Conservation (phyloP, 1,140 invertebrate genomes). For the Drosophila athabasca region DNA sequence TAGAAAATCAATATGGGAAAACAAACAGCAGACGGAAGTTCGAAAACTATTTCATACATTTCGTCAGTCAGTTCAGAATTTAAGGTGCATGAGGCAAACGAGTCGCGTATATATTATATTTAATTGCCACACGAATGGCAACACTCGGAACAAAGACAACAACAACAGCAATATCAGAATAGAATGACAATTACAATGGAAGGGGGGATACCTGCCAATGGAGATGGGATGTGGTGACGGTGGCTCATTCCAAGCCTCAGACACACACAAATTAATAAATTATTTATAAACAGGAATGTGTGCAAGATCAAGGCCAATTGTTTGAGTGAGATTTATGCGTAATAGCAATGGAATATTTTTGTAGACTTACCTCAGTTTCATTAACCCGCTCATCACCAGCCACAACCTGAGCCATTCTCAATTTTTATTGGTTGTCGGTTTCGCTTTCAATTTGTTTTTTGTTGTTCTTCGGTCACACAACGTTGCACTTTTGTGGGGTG, state of each 20-base stretch:
- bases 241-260: neutral
- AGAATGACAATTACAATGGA: slow-evolving; percentile 25
- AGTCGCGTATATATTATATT: slow-evolving; percentile 21
- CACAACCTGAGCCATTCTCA: slow-evolving; percentile 43
- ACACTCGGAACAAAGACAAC: slow-evolving; percentile 39
- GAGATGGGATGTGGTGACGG: slow-evolving; percentile 9
- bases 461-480: slow-evolving; percentile 35
- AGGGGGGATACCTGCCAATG: slow-evolving; percentile 14
- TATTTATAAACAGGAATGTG: slow-evolving; percentile 30
- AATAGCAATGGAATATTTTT: slow-evolving; percentile 22
- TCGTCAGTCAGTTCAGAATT: slow-evolving; percentile 19
- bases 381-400: slow-evolving; percentile 35
- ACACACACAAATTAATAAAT: slow-evolving; percentile 29
- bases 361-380: slow-evolving; percentile 47
- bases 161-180: slow-evolving; percentile 23
- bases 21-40: slow-evolving; percentile 36
- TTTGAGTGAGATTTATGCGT: neutral
- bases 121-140: slow-evolving; percentile 33
- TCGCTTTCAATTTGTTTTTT: slow-evolving; percentile 28
- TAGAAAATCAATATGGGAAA: slow-evolving; percentile 50
- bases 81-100: slow-evolving; percentile 31
- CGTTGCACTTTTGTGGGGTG: slow-evolving; percentile 24
- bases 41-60: slow-evolving; percentile 42
- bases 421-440: slow-evolving; percentile 15
- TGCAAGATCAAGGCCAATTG: slow-evolving; percentile 48